Percentiles rank a stretch among this genome's conserved stretches.
phyloP scores from a whole-genome alignment of 2,797 vertebrate species.

The Clarias platycephalus region DNA sequence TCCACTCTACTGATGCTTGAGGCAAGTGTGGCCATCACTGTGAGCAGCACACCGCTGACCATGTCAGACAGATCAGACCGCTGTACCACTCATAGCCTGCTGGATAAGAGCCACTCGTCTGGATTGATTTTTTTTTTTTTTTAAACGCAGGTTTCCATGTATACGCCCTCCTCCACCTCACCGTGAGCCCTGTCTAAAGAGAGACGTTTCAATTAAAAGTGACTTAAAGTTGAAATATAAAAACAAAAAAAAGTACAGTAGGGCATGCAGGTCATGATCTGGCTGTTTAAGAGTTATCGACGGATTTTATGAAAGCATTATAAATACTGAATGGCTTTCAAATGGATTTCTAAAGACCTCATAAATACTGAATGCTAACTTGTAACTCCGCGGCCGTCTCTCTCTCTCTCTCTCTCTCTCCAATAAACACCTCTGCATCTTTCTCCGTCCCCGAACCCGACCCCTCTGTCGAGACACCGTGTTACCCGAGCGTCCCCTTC shows the following conservation, averaged over 20 bases:
- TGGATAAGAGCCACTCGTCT: constrained; percentile 11
- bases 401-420: too few relatives aligned
- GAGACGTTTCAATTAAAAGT: neutral
- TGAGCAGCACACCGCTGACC: constrained; percentile 23
- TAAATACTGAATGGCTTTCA: constrained; percentile 29
- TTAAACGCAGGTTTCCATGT: too few relatives aligned
- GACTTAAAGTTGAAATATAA: neutral
- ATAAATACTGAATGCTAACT: constrained; percentile 28
- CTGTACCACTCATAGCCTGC: neutral
- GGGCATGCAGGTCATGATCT: neutral
- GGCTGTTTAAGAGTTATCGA: neutral
- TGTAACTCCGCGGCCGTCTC: constrained; percentile 1
- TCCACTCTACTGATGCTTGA: constrained; percentile 33
- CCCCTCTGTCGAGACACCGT: constrained; percentile 8
- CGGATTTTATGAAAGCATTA: constrained; percentile 22
- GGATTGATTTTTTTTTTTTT: too few relatives aligned
- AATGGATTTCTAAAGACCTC: constrained; percentile 14
- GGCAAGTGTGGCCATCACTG: constrained; percentile 11
- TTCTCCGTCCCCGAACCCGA: constrained; percentile 42
- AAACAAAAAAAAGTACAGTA: neutral
- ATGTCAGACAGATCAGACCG: constrained; percentile 34
- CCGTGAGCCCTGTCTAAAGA: neutral
- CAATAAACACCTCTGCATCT: constrained; percentile 31
- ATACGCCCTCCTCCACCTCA: neutral
- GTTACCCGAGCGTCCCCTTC: constrained; percentile 2